Evolutionary conservation across 2,888 invertebrate genomes (phyloP).

Genomic region (Oxycera nigricornis): DNA sequence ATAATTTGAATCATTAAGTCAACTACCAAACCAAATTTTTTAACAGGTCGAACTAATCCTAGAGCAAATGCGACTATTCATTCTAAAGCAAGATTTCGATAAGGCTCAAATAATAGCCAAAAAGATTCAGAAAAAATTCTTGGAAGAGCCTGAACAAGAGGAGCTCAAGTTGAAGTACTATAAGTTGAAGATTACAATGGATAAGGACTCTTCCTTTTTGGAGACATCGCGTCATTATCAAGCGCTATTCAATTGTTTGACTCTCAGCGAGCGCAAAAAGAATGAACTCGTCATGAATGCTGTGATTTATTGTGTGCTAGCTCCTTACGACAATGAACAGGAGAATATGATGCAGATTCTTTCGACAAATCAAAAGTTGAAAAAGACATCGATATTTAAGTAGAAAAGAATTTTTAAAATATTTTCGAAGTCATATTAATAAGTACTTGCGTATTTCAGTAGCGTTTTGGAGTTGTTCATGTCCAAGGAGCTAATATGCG

Average conservation of each 20-base stretch:
- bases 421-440: neutral
- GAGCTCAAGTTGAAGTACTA: constrained; percentile 62
- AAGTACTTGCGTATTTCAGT: constrained; percentile 39
- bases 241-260: constrained; percentile 80
- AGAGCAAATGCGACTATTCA: constrained; percentile 93
- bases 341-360: constrained; percentile 88
- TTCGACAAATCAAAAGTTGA: constrained; percentile 80
- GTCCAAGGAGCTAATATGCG: constrained; percentile 90
- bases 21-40: neutral
- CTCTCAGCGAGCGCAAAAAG: constrained; percentile 69
- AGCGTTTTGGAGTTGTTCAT: constrained; percentile 82
- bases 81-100: constrained; percentile 89
- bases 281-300: constrained; percentile 79
- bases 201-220: constrained; percentile 86
- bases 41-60: constrained; percentile 79
- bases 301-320: constrained; percentile 85
- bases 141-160: constrained; percentile 71
- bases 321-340: constrained; percentile 93
- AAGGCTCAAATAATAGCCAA: constrained; percentile 95
- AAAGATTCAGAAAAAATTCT: constrained; percentile 92
- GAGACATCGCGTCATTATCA: constrained; percentile 91
- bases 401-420: constrained; percentile 30
- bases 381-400: constrained; percentile 75
- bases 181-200: constrained; percentile 84
- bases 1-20: too few relatives aligned